phyloP scores from a whole-genome alignment of 2,113 vertebrate species.

The Alligator sinensis region DNA sequence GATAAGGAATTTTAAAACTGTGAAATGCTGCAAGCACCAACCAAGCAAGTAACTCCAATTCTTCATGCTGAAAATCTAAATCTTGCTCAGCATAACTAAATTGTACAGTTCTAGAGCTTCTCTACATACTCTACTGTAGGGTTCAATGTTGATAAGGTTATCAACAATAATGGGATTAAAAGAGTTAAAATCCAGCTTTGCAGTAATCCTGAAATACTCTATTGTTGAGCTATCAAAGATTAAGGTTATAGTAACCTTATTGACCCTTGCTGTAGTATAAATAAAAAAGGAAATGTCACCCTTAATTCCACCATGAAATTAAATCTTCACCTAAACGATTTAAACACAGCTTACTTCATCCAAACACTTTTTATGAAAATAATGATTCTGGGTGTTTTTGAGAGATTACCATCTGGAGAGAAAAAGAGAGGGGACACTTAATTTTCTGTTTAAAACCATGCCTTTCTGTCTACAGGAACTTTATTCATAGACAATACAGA shows the following conservation, averaged over 20 bases:
- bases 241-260: conserved; percentile 78
- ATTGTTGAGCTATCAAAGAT: conserved; percentile 71
- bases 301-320: conserved; percentile 72
- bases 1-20: conserved; percentile 73
- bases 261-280: conserved; percentile 74
- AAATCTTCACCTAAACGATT: conserved; percentile 68
- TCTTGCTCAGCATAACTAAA: background rate
- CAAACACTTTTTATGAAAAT: conserved; percentile 25
- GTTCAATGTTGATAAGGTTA: conserved; percentile 34
- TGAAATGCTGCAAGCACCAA: conserved; percentile 71
- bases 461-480: background rate
- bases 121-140: background rate
- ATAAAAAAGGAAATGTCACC: conserved; percentile 76
- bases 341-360: conserved; percentile 46
- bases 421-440: background rate
- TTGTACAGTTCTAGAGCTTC: background rate
- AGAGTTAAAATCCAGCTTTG: conserved; percentile 77
- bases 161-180: conserved; percentile 74
- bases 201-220: conserved; percentile 48
- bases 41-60: conserved; percentile 49
- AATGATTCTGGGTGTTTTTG: background rate
- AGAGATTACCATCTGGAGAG: background rate
- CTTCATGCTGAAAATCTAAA: conserved; percentile 3
- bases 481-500: background rate
- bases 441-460: conserved; percentile 16